Percentiles rank a stretch among this genome's conserved stretches.
Conservation (phyloP, 53 echinoderm and acorn worm species). For the Zoroaster sp. region DNA sequence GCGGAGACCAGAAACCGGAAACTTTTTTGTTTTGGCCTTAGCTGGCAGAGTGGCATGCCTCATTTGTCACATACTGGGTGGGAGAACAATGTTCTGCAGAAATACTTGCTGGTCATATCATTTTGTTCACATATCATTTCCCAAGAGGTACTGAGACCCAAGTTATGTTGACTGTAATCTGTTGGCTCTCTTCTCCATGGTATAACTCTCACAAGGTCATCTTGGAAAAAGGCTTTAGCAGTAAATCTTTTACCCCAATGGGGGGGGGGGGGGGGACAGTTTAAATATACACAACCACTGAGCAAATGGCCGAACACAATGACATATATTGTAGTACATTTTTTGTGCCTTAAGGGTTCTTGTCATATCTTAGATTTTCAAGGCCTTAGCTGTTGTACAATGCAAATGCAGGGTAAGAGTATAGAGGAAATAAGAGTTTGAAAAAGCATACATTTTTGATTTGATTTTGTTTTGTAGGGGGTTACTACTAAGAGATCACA, state of each 20-base stretch:
- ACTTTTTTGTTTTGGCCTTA: too few species aligned
- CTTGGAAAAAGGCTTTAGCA: background rate
- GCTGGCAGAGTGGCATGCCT: too few species aligned
- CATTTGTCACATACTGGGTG: too few species aligned
- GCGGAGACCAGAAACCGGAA: too few species aligned
- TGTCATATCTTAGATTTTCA: background rate
- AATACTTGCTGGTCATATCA: background rate
- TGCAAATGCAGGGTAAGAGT: too few species aligned
- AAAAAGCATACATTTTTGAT: too few species aligned
- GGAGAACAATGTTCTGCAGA: too few species aligned
- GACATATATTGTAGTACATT: background rate
- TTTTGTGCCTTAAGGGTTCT: background rate
- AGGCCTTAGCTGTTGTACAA: too few species aligned
- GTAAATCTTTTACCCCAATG: background rate
- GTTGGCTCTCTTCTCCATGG: background rate
- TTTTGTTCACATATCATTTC: background rate
- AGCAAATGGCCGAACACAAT: background rate
- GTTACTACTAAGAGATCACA: too few species aligned
- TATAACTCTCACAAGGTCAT: background rate
- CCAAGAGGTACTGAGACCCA: background rate
- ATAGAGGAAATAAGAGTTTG: too few species aligned
- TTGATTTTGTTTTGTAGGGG: too few species aligned
- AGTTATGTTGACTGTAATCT: background rate
- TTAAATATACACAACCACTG: background rate
- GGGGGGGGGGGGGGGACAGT: background rate